phyloP scores from a whole-genome alignment of 2,888 invertebrate species.

The Prenolepis imparis region DNA sequence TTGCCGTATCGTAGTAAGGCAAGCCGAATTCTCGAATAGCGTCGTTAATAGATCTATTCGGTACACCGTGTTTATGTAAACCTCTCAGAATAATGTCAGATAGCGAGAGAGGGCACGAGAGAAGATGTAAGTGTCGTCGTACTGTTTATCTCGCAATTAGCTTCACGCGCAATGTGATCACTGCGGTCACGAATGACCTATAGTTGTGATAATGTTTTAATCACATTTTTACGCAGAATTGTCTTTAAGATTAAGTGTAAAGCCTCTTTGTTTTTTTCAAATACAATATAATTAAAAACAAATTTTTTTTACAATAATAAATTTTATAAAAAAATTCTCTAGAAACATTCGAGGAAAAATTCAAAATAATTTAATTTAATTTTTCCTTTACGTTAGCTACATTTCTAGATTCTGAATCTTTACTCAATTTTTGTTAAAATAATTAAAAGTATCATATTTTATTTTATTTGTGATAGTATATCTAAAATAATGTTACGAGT shows the following conservation, averaged over 20 bases:
- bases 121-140: constrained; percentile 1
- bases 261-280: background rate
- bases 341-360: too few relatives aligned
- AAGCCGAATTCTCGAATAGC: constrained; percentile 61
- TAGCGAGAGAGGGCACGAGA: background rate
- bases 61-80: constrained; percentile 67
- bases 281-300: background rate
- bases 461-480: background rate
- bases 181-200: constrained; percentile 5
- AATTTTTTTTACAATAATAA: background rate
- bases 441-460: background rate
- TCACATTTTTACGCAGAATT: background rate
- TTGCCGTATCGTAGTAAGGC: constrained; percentile 54
- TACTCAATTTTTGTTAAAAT: background rate
- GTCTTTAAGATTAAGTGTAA: background rate
- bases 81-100: constrained; percentile 34
- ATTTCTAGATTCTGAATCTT: background rate
- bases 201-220: constrained; percentile 4
- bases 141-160: constrained; percentile 47
- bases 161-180: constrained; percentile 40
- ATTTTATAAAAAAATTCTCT: background rate
- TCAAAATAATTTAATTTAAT: too few relatives aligned
- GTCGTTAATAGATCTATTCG: constrained; percentile 67
- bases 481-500: background rate
- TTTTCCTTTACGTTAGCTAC: background rate